phyloP scores from a whole-genome alignment of 2,888 invertebrate species.

The Abrostola triplasia region DNA sequence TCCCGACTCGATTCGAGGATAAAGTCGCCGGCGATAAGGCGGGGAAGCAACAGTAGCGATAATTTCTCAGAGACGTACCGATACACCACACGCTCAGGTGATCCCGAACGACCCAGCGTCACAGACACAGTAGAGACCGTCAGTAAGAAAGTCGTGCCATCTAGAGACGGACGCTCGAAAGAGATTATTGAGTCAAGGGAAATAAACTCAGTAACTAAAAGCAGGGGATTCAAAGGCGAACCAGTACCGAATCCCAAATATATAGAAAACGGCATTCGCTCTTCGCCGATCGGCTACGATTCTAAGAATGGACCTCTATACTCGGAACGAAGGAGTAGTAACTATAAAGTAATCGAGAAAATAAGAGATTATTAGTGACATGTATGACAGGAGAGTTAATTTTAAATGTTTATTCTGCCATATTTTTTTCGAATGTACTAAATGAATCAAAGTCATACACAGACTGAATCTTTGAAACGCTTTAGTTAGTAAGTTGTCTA shows the following conservation, averaged over 20 bases:
- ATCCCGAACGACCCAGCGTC: conserved; percentile 90
- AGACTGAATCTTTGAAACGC: conserved; percentile 80
- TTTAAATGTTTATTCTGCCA: conserved; percentile 71
- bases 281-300: conserved; percentile 74
- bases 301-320: conserved; percentile 78
- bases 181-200: conserved; percentile 92
- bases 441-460: conserved; percentile 76
- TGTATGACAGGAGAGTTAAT: conserved; percentile 49
- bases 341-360: conserved; percentile 84
- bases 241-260: conserved; percentile 84
- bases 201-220: conserved; percentile 91
- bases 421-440: conserved; percentile 71
- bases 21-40: conserved; percentile 85
- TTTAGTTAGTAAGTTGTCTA: conserved; percentile 75
- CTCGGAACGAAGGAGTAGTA: conserved; percentile 81
- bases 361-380: conserved; percentile 82
- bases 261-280: conserved; percentile 85
- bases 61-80: conserved; percentile 92
- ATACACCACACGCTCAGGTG: conserved; percentile 90
- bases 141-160: conserved; percentile 91
- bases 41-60: conserved; percentile 91
- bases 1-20: conserved; percentile 81
- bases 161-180: conserved; percentile 89
- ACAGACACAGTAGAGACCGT: conserved; percentile 92
- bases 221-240: conserved; percentile 87